These are phyloP conservation scores for Sepiola atlantica DNA, from an alignment of 2,888 invertebrate genomes.

Conservation along the genomic window DNA sequence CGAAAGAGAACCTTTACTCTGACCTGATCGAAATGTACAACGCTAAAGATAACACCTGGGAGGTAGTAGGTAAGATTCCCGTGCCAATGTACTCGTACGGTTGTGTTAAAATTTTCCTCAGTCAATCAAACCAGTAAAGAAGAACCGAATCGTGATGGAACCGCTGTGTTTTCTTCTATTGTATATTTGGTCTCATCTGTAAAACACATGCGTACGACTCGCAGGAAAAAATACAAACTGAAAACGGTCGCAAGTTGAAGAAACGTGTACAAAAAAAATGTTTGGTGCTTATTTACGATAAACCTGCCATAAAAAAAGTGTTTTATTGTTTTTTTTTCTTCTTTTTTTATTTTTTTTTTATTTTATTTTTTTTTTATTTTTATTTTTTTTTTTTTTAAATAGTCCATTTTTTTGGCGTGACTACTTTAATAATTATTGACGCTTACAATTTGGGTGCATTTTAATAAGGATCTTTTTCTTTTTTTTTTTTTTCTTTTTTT, in stretches of 20 bases:
- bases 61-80: conserved; percentile 61
- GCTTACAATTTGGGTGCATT: no score
- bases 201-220: background rate
- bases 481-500: no score
- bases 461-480: no score
- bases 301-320: no score
- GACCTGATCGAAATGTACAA: conserved; percentile 67
- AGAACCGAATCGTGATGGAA: background rate
- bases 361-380: no score
- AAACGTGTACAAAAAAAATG: background rate
- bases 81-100: conserved; percentile 70
- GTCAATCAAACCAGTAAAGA: conserved; percentile 46
- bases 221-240: background rate
- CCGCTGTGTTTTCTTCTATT: background rate
- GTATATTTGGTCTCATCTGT: background rate
- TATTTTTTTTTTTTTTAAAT: no score
- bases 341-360: no score
- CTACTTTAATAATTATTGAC: no score
- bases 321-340: no score
- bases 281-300: no score
- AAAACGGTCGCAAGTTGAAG: background rate
- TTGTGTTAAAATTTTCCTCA: conserved; percentile 65
- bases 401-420: no score
- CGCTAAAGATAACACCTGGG: conserved; percentile 62
- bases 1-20: conserved; percentile 68